These are phyloP conservation scores for Pseudochaenichthys georgianus DNA, from an alignment of 2,797 vertebrate genomes.

Conservation along the genomic window DNA sequence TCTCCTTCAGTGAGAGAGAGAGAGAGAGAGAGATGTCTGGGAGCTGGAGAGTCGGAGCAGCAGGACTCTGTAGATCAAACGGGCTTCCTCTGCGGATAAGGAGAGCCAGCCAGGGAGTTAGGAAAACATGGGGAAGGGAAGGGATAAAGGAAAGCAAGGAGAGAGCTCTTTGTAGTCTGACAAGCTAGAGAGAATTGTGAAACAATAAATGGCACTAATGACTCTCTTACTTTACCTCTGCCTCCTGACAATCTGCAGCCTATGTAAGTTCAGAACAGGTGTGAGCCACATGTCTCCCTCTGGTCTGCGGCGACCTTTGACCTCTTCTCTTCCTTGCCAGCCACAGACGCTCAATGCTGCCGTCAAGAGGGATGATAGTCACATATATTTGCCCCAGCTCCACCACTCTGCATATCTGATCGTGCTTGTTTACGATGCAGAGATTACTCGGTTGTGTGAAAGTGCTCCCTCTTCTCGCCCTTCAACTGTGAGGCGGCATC, in stretches of 20 bases:
- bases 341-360: slow-evolving; percentile 12
- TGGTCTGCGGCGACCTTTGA: slow-evolving; percentile 49
- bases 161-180: slow-evolving; percentile 47
- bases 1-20: slow-evolving; percentile 12
- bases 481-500: slow-evolving; percentile 61
- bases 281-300: slow-evolving; percentile 64
- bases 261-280: slow-evolving; percentile 58
- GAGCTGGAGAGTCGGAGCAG: slow-evolving; percentile 68
- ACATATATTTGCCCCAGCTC: slow-evolving; percentile 16
- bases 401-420: slow-evolving; percentile 20
- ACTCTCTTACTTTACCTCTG: slow-evolving; percentile 33
- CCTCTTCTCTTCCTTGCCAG: slow-evolving; percentile 25
- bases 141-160: slow-evolving; percentile 42
- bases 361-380: background rate
- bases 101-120: slow-evolving; percentile 38
- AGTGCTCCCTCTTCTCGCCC: slow-evolving; percentile 56
- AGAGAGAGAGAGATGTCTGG: slow-evolving; percentile 48
- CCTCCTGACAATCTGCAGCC: slow-evolving; percentile 12
- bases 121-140: slow-evolving; percentile 47
- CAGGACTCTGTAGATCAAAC: slow-evolving; percentile 79
- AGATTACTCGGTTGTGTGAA: slow-evolving; percentile 38
- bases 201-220: slow-evolving; percentile 40
- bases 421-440: slow-evolving; percentile 36
- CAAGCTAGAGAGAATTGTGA: slow-evolving; percentile 28
- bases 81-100: slow-evolving; percentile 73